Percentiles rank a stretch among this genome's conserved stretches.
phyloP scores from a whole-genome alignment of 2,888 invertebrate species.

The Eremobia ochroleuca region DNA sequence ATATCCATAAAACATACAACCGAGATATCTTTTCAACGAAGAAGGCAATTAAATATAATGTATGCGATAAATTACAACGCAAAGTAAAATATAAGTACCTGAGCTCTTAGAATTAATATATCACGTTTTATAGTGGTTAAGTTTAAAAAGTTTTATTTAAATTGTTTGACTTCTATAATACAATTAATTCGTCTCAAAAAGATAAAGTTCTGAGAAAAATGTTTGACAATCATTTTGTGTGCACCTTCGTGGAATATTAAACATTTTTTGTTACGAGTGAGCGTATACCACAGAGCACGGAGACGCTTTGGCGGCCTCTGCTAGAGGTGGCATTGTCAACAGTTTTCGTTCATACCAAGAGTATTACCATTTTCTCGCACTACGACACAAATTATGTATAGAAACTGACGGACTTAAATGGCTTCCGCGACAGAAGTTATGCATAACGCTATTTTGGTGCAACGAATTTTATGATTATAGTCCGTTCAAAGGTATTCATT shows the following conservation, averaged over 20 bases:
- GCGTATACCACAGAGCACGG: not conserved
- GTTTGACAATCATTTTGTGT: not conserved
- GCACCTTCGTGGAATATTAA: constrained; percentile 33
- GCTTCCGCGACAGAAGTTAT: not conserved
- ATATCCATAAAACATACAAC: not conserved
- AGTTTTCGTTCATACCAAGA: not conserved
- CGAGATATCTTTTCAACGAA: not conserved
- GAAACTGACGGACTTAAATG: not conserved
- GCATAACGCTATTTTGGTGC: not conserved
- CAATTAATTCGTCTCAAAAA: constrained; percentile 16
- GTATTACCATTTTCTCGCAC: not conserved
- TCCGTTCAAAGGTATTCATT: not conserved
- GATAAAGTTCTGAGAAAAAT: constrained; percentile 8
- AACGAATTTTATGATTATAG: not conserved
- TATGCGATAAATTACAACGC: constrained; percentile 1
- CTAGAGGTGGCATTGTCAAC: not conserved
- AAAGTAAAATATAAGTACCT: constrained; percentile 5
- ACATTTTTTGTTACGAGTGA: not conserved
- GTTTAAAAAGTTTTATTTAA: constrained; percentile 29
- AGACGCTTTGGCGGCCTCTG: not conserved
- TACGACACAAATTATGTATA: not conserved
- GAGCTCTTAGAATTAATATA: not conserved
- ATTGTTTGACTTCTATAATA: constrained; percentile 7
- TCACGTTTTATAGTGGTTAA: constrained; percentile 9
- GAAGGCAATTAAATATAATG: not conserved